Evolutionary conservation across 2,888 invertebrate genomes (phyloP).

Genomic region (Dolomedes plantarius): DNA sequence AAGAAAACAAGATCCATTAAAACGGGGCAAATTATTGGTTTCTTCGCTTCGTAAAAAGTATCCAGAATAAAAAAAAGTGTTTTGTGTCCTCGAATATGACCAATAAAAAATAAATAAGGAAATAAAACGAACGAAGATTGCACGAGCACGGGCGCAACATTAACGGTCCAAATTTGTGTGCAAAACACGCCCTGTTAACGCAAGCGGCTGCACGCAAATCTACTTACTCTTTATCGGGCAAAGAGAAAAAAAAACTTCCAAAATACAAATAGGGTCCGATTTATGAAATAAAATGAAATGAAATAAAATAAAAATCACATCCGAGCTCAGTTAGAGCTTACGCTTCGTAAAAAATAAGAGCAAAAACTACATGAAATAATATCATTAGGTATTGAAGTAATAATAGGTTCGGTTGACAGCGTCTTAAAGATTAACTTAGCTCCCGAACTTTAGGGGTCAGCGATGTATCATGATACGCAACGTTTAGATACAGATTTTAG

Average conservation of each 20-base stretch:
- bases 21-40: neutral
- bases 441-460: neutral
- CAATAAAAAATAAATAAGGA: neutral
- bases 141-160: neutral
- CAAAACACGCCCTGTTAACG: neutral
- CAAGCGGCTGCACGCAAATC: neutral
- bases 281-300: slow-evolving; percentile 11
- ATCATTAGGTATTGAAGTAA: slow-evolving; percentile 45
- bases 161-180: neutral
- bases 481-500: too few relatives aligned
- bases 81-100: neutral
- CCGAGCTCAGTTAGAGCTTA: neutral
- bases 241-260: too few relatives aligned
- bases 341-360: neutral
- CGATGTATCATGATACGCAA: too few relatives aligned
- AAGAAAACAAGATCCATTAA: neutral
- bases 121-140: neutral
- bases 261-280: neutral
- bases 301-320: slow-evolving; percentile 14
- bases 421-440: slow-evolving; percentile 32
- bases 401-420: slow-evolving; percentile 47
- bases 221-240: too few relatives aligned
- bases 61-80: neutral
- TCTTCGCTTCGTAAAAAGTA: neutral
- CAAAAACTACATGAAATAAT: slow-evolving; percentile 3